These are phyloP conservation scores for Scytalopus superciliaris DNA, from an alignment of 2,113 vertebrate genomes.

Conservation along the genomic window DNA sequence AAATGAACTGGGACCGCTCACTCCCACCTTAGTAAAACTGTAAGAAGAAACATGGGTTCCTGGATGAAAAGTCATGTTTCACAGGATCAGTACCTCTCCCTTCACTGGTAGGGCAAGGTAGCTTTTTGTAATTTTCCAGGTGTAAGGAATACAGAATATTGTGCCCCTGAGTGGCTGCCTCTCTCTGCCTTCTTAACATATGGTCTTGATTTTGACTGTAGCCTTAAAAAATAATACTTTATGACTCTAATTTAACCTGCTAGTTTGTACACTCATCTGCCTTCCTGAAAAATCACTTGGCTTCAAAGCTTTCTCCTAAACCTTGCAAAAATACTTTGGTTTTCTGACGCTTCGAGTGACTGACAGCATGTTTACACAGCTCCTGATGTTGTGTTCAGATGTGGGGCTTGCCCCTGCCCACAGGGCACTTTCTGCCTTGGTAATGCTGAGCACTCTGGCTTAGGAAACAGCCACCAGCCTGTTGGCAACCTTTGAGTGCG, in stretches of 20 bases:
- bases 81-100: neutral
- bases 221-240: neutral
- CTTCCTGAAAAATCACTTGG: neutral
- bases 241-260: neutral
- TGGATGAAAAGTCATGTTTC: neutral
- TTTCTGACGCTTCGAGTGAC: neutral
- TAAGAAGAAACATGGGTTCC: neutral
- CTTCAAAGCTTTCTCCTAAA: neutral
- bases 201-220: neutral
- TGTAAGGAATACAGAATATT: neutral
- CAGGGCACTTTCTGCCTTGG: accelerated
- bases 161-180: neutral
- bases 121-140: neutral
- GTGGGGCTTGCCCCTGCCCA: neutral
- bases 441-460: accelerated
- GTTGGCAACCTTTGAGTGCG: accelerated
- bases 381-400: neutral
- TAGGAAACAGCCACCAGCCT: neutral
- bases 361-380: neutral
- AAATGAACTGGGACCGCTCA: neutral
- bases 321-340: neutral
- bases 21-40: neutral
- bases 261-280: neutral
- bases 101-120: neutral
- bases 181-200: neutral